These are phyloP conservation scores for Epicampocera succincta DNA, from an alignment of 2,888 invertebrate genomes.

Conservation along the genomic window DNA sequence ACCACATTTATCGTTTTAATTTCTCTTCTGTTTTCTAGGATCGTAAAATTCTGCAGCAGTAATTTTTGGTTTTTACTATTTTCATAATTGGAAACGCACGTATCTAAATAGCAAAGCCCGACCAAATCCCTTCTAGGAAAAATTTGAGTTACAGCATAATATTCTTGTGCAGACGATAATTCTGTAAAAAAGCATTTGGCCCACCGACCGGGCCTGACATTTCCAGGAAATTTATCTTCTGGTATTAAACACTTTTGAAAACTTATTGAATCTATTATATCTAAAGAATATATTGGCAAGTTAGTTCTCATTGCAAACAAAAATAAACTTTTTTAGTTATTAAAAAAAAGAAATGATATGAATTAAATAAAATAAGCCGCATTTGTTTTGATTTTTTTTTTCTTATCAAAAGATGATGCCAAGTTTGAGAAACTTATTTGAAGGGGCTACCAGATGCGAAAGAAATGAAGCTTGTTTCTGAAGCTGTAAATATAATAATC, in stretches of 20 bases:
- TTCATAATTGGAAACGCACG: constrained; percentile 70
- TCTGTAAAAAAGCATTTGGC: constrained; percentile 72
- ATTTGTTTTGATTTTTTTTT: too few species aligned
- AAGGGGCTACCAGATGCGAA: too few species aligned
- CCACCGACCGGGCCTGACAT: constrained; percentile 67
- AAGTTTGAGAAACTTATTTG: too few species aligned
- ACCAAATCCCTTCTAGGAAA: constrained; percentile 64
- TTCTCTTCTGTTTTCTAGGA: constrained; percentile 14
- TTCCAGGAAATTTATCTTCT: constrained; percentile 53
- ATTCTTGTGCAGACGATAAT: constrained; percentile 9
- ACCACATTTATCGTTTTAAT: background rate
- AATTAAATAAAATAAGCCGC: too few species aligned
- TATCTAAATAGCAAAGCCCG: constrained; percentile 74
- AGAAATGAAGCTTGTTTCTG: too few species aligned
- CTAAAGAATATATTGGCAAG: constrained; percentile 71
- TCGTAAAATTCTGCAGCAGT: constrained; percentile 9
- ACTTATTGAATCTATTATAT: constrained; percentile 69
- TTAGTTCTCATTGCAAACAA: constrained; percentile 50
- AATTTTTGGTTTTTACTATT: constrained; percentile 12
- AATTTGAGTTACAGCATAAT: constrained; percentile 73
- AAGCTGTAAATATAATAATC: too few species aligned
- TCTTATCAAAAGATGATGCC: too few species aligned
- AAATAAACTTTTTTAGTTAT: too few species aligned
- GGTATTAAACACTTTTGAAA: constrained; percentile 73
- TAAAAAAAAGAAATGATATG: too few species aligned